Conservation (phyloP, 2,888 invertebrate genomes). For the Suillia variegata region DNA sequence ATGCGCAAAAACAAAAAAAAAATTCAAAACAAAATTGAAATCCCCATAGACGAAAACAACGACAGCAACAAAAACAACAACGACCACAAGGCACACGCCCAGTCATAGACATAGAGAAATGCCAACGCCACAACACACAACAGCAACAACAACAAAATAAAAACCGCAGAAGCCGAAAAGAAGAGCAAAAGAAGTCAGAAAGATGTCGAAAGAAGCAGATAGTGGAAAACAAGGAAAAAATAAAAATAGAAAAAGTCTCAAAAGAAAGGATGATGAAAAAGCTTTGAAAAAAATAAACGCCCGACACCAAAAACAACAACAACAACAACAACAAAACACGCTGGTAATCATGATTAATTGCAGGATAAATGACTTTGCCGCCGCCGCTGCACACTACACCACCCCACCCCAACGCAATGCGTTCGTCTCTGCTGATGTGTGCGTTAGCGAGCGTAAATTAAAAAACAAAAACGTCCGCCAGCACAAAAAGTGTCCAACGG, state of each 20-base stretch:
- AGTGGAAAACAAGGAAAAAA: constrained; percentile 28
- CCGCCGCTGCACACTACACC: too few relatives aligned
- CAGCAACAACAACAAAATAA: constrained; percentile 19
- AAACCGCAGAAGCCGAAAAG: constrained; percentile 21
- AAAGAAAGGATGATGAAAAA: constrained; percentile 26
- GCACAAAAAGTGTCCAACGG: constrained; percentile 19
- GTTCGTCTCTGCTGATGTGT: constrained; percentile 2
- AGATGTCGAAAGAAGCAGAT: constrained; percentile 19
- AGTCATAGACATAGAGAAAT: neutral
- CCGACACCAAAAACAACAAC: too few relatives aligned
- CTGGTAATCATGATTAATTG: constrained; percentile 60
- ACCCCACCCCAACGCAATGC: neutral
- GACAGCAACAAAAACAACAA: neutral
- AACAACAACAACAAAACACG: constrained; percentile 27
- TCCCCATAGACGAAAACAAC: neutral
- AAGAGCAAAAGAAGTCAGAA: constrained; percentile 23
- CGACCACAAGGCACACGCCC: neutral
- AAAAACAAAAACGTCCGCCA: constrained; percentile 11
- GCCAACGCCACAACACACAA: neutral
- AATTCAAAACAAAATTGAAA: neutral
- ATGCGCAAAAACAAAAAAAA: too few relatives aligned
- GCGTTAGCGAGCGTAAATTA: neutral
- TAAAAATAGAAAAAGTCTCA: constrained; percentile 28
- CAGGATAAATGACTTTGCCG: constrained; percentile 54
- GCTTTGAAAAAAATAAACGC: constrained; percentile 17